Evolutionary conservation across 2,888 invertebrate species (phyloP), one percentile per base, ranked within the genome.

Genomic region (Parasteatoda lunata): DNA sequence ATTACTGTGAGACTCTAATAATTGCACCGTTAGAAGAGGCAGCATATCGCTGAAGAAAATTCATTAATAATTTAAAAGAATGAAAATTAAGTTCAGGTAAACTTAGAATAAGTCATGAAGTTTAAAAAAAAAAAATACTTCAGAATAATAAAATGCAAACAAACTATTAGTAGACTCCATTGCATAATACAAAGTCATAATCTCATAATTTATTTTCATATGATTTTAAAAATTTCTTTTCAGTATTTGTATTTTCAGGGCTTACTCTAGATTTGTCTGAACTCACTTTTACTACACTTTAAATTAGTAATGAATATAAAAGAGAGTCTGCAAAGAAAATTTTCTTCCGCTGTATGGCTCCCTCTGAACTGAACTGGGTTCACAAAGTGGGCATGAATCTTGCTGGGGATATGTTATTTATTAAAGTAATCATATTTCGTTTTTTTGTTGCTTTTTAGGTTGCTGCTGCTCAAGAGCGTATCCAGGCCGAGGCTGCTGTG

Each of bases 401-500:
- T 69, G 5, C 49, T 5, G n/a, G 6, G 9, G 11, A 11, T 49
- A 49, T 49, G 5, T 49, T 5, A n/a, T 4, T 13, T 0, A 0
- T 11, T 9, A 15, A 47, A 4, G 8, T 70, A 8, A 70, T 9
- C 49, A 11, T 48, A 48, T 70, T 11, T 13, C 3, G 47, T 11
- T 70, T 11, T 70, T 13, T 54, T 5, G n/a, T 76, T 3, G 15
- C 8, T 68, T 69, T 45, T 48, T 49, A 88, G 88, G 88, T 88
- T 73, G 81, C 79, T 59, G 51, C 54, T 13, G 88, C 84, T 15
- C 88, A 77, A 45, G 49, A 59, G 30, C 15, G 68, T 4, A 79
- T 88, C 45, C 80, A 80, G 48, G 54, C n/a, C 6, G 88, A 88
- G 65, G 79, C 80, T 8, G 52, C 77, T 45, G 77, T 84, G 11